Conservation (phyloP, 2,797 vertebrate species). For the Aselliscus stoliczkanus region DNA sequence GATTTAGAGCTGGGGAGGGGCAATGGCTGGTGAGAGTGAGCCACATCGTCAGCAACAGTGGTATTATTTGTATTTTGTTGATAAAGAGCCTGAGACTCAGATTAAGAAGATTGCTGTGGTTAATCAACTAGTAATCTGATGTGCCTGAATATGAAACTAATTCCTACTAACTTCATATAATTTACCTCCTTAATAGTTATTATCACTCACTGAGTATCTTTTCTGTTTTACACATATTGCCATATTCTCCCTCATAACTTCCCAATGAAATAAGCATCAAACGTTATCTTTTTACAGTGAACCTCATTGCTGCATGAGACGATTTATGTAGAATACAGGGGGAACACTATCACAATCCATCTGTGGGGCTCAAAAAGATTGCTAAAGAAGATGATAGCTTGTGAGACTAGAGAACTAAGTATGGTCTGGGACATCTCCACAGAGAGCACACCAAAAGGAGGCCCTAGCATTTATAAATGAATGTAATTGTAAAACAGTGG, state of each 20-base stretch:
- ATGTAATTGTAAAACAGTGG: background rate
- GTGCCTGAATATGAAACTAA: background rate
- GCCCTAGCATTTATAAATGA: background rate
- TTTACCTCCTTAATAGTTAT: background rate
- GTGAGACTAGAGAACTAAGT: background rate
- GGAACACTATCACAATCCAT: background rate
- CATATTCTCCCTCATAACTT: background rate
- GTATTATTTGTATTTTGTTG: background rate
- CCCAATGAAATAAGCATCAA: background rate
- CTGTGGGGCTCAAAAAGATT: background rate
- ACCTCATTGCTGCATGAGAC: background rate
- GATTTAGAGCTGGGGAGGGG: background rate
- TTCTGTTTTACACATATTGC: background rate
- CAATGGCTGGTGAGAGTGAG: rapidly evolving
- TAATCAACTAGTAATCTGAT: background rate
- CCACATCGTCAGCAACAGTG: background rate
- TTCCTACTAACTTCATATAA: background rate
- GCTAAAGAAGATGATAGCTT: background rate
- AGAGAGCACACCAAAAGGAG: background rate
- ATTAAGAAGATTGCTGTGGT: background rate
- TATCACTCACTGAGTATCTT: background rate
- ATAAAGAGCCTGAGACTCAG: background rate
- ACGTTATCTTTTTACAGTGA: background rate
- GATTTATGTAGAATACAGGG: background rate
- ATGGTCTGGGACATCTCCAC: too few species aligned